A percentile compares a stretch with the other conserved stretches of the same genome.
Evolutionary conservation across 2,888 invertebrate species (phyloP).

Genomic region (Andrena flavipes): DNA sequence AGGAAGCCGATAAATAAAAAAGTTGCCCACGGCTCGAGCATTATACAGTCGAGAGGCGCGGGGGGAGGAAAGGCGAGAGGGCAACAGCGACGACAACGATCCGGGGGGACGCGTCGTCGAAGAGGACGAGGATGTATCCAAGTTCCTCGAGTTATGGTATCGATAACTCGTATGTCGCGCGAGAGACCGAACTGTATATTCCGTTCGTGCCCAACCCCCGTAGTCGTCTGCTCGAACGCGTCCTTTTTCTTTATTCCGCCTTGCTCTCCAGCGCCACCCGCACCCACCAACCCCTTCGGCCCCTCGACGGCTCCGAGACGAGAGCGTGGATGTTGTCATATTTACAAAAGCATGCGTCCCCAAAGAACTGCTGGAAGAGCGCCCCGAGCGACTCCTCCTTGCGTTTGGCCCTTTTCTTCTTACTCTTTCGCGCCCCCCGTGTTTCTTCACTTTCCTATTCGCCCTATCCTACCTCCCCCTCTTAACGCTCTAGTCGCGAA

Average conservation of each 20-base stretch:
- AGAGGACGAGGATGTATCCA: conserved; percentile 52
- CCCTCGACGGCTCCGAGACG: conserved; percentile 14
- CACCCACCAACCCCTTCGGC: not conserved
- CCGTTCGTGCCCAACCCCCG: conserved; percentile 45
- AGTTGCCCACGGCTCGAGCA: conserved; percentile 64
- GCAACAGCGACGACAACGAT: conserved; percentile 55
- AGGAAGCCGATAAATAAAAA: conserved; percentile 73
- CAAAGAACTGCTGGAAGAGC: conserved; percentile 39
- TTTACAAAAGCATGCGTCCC: conserved; percentile 63
- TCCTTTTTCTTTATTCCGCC: conserved; percentile 36
- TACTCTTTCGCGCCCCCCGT: not conserved
- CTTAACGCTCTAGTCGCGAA: conserved; percentile 28
- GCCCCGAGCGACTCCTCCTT: conserved; percentile 19
- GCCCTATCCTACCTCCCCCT: not conserved
- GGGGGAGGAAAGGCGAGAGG: conserved; percentile 35
- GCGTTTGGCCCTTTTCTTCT: conserved; percentile 33
- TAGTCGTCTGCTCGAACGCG: conserved; percentile 43
- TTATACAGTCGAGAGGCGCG: conserved; percentile 53
- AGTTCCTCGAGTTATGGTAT: conserved; percentile 77
- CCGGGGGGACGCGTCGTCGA: conserved; percentile 34
- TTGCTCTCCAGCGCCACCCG: conserved; percentile 9
- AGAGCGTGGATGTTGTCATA: conserved; percentile 45
- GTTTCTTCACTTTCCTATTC: conserved; percentile 18
- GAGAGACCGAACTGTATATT: conserved; percentile 60
- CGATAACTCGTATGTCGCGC: conserved; percentile 75